Evolutionary conservation across 2,888 invertebrate genomes (phyloP), one percentile per base, ranked within the genome.

Genomic region (Acleris laterana): DNA sequence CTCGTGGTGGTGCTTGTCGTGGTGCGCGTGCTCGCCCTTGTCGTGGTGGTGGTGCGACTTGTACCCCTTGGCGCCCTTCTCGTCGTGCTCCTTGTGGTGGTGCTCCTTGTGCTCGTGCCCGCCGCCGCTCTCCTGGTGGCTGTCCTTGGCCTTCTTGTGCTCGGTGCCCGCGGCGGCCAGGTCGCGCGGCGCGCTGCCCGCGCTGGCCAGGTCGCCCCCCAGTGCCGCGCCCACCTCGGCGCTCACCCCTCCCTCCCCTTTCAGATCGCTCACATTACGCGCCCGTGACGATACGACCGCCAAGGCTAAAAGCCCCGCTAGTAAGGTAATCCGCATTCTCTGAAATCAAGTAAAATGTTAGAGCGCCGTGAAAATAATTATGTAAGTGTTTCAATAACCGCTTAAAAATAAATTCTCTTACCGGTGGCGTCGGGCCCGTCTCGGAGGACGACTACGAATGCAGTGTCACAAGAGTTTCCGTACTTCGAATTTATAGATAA

Each of bases 41-140:
- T 96, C 96, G 89, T 96, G 96, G 77, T 96, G 95, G 79, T 96
- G 96, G 74, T 95, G 94, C 25, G 94, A 94, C 78, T 96, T 96
- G 87, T 96, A 95, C 0, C 97, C 97, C 76, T 97, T 96, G 68
- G 96, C 96, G 0, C 95, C 96, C 78, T 97, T 96, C 70, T 96
- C 95, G 0, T 96, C 96, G 78, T 96, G 94, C 46, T 95, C 94
- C 68, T 94, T 94, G 79, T 95, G 95, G 76, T 96, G 95, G 66
- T 95, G 94, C 2, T 93, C 93, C 73, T 95, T 95, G 76, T 96
- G 95, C 66, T 95, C 94, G 73, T 95, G 94, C 1, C 96, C 96
- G n/a, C 95, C 96, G 19, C 95, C 95, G 62, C 93, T 90, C 79
- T 95, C 95, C 74, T 94, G 94, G 73, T 94, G 93, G 70, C 89